Evolutionary conservation across 2,113 vertebrate species (phyloP).

Genomic region (Fregata magnificens): DNA sequence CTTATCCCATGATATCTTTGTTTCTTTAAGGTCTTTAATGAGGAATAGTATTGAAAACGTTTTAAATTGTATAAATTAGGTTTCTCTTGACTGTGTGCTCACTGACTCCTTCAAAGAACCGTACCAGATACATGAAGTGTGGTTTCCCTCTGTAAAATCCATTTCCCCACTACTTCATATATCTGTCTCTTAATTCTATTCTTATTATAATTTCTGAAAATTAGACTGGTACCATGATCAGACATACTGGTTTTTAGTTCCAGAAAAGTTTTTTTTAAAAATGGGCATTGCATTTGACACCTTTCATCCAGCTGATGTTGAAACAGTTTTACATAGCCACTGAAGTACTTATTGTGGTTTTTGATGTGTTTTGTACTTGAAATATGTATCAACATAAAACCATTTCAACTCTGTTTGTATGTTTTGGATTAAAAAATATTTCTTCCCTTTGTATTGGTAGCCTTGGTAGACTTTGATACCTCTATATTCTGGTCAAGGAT

Average conservation of each 20-base stretch:
- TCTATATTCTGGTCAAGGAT: not conserved
- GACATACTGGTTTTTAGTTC: not conserved
- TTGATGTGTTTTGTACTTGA: not conserved
- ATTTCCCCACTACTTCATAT: not conserved
- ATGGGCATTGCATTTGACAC: not conserved
- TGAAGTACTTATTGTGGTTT: not conserved
- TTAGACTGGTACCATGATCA: not conserved
- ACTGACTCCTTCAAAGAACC: not conserved
- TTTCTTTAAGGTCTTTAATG: not conserved
- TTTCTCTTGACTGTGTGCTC: not conserved
- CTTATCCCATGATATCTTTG: not conserved
- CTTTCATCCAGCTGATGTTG: not conserved
- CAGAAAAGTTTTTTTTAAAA: not conserved
- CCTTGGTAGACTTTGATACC: not conserved
- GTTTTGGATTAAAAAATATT: not conserved
- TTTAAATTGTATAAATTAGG: not conserved
- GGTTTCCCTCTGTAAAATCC: not conserved
- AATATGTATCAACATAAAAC: not conserved
- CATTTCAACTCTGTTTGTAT: not conserved
- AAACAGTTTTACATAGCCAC: not conserved
- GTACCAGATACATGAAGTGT: not conserved
- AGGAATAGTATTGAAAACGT: not conserved
- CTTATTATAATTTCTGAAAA: not conserved
- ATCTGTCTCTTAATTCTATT: not conserved
- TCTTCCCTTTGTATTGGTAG: not conserved